A percentile compares a stretch with the other conserved stretches of the same genome.
phyloP scores from a whole-genome alignment of 2,888 invertebrate species.

The Cabera pusaria region DNA sequence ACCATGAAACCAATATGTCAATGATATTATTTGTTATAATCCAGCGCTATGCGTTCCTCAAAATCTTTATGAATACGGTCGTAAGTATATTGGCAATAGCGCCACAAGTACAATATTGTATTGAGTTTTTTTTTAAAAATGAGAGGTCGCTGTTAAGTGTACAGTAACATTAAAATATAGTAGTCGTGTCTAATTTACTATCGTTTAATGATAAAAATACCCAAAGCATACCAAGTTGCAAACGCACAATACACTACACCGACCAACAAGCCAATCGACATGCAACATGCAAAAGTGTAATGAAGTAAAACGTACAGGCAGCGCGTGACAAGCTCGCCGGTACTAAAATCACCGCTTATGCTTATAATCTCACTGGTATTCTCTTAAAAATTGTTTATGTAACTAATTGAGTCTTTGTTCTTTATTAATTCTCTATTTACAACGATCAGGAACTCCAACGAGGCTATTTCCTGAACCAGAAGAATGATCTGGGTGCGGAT shows the following conservation, averaged over 20 bases:
- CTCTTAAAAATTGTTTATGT: constrained; percentile 68
- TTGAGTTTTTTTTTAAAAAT: too few species aligned
- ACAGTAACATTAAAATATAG: not conserved
- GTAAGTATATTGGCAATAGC: too few species aligned
- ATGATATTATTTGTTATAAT: too few species aligned
- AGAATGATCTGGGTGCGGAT: constrained; percentile 82
- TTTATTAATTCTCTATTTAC: constrained; percentile 72
- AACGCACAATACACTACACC: constrained; percentile 11
- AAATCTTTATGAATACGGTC: too few species aligned
- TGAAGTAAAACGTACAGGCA: constrained; percentile 73
- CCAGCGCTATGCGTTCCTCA: too few species aligned
- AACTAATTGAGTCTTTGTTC: constrained; percentile 82
- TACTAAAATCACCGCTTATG: constrained; percentile 79
- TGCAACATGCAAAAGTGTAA: constrained; percentile 53
- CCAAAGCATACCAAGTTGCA: constrained; percentile 23
- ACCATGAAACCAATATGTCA: too few species aligned
- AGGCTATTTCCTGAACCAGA: constrained; percentile 82
- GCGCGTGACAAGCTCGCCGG: constrained; percentile 73
- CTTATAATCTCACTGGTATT: constrained; percentile 82
- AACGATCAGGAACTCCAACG: constrained; percentile 74
- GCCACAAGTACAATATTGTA: too few species aligned
- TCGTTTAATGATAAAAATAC: too few species aligned
- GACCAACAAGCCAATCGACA: constrained; percentile 31
- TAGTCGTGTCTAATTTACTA: too few species aligned
- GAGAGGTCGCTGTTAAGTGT: constrained; percentile 1